Evolutionary conservation across 1,140 invertebrate species (phyloP).

Genomic region (Leptinotarsa texana): DNA sequence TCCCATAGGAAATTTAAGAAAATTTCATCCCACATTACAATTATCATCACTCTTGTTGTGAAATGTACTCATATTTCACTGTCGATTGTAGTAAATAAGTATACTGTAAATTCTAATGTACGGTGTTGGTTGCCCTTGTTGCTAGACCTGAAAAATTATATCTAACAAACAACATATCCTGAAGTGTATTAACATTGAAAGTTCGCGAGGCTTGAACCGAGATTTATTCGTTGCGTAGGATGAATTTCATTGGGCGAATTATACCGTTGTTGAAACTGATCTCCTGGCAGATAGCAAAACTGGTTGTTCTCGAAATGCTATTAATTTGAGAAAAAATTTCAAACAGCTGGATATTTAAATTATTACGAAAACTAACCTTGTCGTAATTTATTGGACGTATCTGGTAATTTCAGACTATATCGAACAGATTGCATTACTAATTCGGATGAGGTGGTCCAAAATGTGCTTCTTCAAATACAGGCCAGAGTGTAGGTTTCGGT

Average conservation of each 20-base stretch:
- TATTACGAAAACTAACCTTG: slow-evolving; percentile 20
- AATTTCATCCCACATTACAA: too few relatives aligned
- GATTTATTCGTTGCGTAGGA: background rate
- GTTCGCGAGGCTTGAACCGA: background rate
- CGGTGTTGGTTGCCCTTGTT: background rate
- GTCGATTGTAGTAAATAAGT: too few relatives aligned
- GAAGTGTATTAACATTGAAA: background rate
- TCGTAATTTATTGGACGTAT: slow-evolving; percentile 25
- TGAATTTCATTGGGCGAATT: slow-evolving; percentile 3
- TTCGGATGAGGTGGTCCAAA: slow-evolving; percentile 13
- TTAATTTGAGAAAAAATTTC: slow-evolving; percentile 33
- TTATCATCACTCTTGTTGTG: too few relatives aligned
- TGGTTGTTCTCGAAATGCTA: slow-evolving; percentile 27
- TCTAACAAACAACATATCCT: background rate
- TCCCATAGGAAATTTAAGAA: too few relatives aligned
- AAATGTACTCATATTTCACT: too few relatives aligned
- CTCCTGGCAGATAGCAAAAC: slow-evolving; percentile 23
- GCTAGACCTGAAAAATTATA: background rate
- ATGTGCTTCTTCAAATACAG: background rate
- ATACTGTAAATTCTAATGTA: too few relatives aligned
- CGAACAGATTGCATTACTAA: slow-evolving; percentile 19
- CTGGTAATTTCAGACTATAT: slow-evolving; percentile 11
- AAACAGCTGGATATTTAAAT: slow-evolving; percentile 29
- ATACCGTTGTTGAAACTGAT: slow-evolving; percentile 12
- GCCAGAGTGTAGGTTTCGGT: background rate